These are phyloP conservation scores for Sus scrofa DNA, from an alignment of 2,113 vertebrate genomes.

Conservation along the genomic window T2T-Sscrofa CM000818.6:39984001-39984500, in stretches of 20 bases:
- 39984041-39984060: not conserved
- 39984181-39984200: too few species aligned
- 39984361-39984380: not conserved
- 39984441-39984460: conserved; percentile 50
- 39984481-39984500: conserved; percentile 40
- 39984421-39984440: conserved; percentile 23
- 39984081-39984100: not conserved
- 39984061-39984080: not conserved
- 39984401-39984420: not conserved
- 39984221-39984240: too few species aligned
- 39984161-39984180: not conserved
- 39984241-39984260: too few species aligned
- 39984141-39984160: not conserved
- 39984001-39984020: not conserved
- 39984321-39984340: not conserved
- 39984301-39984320: not conserved
- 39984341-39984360: conserved; percentile 23
- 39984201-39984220: too few species aligned
- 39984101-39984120: not conserved
- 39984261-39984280: too few species aligned
- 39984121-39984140: conserved; percentile 1
- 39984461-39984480: not conserved
- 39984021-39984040: conserved; percentile 29
- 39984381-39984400: not conserved
- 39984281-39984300: too few species aligned